Evolutionary conservation across 1,140 invertebrate genomes (phyloP).

Genomic region (Intoshia linei): DNA sequence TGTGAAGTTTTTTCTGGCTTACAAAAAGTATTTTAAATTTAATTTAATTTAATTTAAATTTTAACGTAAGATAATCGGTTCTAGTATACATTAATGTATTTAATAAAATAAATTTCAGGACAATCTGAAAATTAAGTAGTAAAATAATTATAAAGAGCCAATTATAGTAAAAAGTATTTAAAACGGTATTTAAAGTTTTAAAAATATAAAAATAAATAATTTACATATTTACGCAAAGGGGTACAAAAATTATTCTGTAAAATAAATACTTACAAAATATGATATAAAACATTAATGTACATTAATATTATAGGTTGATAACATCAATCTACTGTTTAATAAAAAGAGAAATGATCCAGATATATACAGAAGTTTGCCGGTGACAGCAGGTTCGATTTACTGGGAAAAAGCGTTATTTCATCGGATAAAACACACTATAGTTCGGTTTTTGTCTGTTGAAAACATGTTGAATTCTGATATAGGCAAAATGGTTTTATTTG

Average conservation of each 20-base stretch:
- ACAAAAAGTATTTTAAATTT: slow-evolving; percentile 1
- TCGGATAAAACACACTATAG: slow-evolving; percentile 37
- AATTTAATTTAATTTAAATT: neutral
- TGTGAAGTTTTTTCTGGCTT: too few species aligned
- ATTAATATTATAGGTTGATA: slow-evolving; percentile 11
- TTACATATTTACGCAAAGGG: neutral
- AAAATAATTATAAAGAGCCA: too few species aligned
- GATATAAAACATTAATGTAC: neutral
- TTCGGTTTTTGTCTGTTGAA: slow-evolving; percentile 37
- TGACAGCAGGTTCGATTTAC: slow-evolving; percentile 40
- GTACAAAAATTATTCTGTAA: neutral
- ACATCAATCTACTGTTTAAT: slow-evolving; percentile 26
- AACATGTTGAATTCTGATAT: slow-evolving; percentile 39
- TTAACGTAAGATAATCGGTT: too few species aligned
- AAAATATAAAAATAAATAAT: neutral
- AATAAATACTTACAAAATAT: neutral
- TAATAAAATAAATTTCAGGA: neutral
- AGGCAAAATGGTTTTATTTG: slow-evolving; percentile 25
- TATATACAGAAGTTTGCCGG: slow-evolving; percentile 37
- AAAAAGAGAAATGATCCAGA: slow-evolving; percentile 34
- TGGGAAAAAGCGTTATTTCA: slow-evolving; percentile 44
- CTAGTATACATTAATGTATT: neutral
- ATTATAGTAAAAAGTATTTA: too few species aligned
- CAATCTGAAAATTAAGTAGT: too few species aligned
- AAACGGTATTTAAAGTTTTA: neutral